A percentile compares a stretch with the other conserved stretches of the same genome.
phyloP scores from a whole-genome alignment of 2,888 invertebrate species.

The Laspeyria flexula region DNA sequence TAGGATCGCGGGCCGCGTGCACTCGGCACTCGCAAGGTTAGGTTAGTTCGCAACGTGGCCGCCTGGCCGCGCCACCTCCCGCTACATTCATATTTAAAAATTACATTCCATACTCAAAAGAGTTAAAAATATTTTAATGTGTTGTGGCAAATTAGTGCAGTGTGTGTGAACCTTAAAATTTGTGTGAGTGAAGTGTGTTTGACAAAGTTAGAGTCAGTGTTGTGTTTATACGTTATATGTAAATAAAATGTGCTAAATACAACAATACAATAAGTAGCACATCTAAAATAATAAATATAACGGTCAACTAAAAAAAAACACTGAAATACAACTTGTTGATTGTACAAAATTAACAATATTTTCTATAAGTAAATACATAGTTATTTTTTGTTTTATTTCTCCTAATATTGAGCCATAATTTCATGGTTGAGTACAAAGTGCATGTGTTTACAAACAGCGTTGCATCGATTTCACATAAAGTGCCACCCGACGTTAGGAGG shows the following conservation, averaged over 20 bases:
- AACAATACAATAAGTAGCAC: not conserved
- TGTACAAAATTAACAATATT: not conserved
- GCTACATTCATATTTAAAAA: conserved; percentile 56
- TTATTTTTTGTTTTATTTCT: not conserved
- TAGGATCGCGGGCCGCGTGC: conserved; percentile 67
- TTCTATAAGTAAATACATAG: not conserved
- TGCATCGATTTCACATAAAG: conserved; percentile 86
- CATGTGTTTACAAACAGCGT: conserved; percentile 83
- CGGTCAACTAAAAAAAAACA: not conserved
- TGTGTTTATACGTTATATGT: not conserved
- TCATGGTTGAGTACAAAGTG: conserved; percentile 43
- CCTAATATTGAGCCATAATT: not conserved
- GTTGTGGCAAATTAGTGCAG: conserved; percentile 13
- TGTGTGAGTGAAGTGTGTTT: conserved; percentile 1
- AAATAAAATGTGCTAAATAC: not conserved
- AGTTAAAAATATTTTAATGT: conserved; percentile 11
- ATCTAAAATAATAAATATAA: not conserved
- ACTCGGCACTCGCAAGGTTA: conserved; percentile 78
- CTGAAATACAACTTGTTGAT: conserved; percentile 55
- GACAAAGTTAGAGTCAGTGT: not conserved
- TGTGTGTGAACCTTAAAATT: conserved; percentile 16
- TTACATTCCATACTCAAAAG: conserved; percentile 22
- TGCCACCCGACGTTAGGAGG: conserved; percentile 46
- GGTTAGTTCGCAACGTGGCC: conserved; percentile 84
- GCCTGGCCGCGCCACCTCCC: conserved; percentile 75